A percentile compares a stretch with the other conserved stretches of the same genome.
phyloP scores from a whole-genome alignment of 2,888 invertebrate genomes.

The Kryphioiulus occultus region DNA sequence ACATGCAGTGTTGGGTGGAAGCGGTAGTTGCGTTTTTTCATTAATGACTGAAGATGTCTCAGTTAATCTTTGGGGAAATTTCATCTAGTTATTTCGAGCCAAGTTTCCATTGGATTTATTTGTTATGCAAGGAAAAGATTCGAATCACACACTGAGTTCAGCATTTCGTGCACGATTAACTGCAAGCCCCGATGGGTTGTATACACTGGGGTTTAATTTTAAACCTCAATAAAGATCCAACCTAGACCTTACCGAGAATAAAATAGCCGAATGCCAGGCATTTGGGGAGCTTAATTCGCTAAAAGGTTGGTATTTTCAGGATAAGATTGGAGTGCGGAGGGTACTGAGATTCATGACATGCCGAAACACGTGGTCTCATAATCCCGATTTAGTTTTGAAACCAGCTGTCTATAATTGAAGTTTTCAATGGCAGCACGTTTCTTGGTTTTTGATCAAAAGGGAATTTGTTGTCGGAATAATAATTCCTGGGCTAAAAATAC shows the following conservation, averaged over 20 bases:
- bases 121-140: background rate
- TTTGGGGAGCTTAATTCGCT: background rate
- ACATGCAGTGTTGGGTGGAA: background rate
- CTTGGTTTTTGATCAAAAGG: background rate
- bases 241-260: conserved; percentile 14
- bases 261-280: background rate
- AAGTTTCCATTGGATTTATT: background rate
- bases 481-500: background rate
- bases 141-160: background rate
- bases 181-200: background rate
- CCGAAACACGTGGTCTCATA: background rate
- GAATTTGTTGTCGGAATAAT: background rate
- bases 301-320: background rate
- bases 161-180: background rate
- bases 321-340: background rate
- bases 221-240: background rate
- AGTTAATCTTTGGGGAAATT: background rate
- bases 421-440: background rate
- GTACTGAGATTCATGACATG: background rate
- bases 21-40: background rate
- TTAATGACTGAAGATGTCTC: background rate
- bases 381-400: background rate
- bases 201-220: background rate
- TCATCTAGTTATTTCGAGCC: background rate
- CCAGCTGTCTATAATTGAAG: background rate